phyloP scores from a whole-genome alignment of 2,797 vertebrate species.

The Oryzias sinensis region DNA sequence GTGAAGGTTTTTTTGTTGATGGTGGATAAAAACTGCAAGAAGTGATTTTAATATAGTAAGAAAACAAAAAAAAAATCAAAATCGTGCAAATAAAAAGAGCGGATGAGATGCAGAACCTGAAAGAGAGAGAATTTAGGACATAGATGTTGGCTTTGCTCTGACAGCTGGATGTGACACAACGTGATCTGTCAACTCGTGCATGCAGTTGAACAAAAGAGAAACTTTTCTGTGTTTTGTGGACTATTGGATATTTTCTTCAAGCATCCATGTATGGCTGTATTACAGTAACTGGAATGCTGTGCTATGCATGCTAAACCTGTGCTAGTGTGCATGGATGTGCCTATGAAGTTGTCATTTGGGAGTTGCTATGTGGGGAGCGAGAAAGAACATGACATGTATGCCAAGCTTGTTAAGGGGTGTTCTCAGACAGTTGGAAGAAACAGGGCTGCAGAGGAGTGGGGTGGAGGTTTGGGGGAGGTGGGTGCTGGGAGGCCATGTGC shows the following conservation, averaged over 20 bases:
- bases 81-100: not conserved
- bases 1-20: too few species aligned
- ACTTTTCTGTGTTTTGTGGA: slow-evolving; percentile 3
- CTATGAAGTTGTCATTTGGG: slow-evolving; percentile 40
- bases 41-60: too few species aligned
- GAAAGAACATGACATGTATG: slow-evolving; percentile 56
- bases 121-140: slow-evolving; percentile 25
- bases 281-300: slow-evolving; percentile 41
- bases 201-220: slow-evolving; percentile 9
- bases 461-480: slow-evolving; percentile 2
- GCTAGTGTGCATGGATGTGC: slow-evolving; percentile 17
- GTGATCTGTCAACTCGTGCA: slow-evolving; percentile 40
- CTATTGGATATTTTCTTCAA: slow-evolving; percentile 21
- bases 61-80: too few species aligned
- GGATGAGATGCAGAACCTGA: not conserved
- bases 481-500: slow-evolving; percentile 63
- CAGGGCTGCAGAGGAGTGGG: slow-evolving; percentile 36
- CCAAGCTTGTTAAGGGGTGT: slow-evolving; percentile 46
- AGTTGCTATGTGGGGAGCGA: slow-evolving; percentile 31
- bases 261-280: slow-evolving; percentile 9
- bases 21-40: too few species aligned
- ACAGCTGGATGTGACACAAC: slow-evolving; percentile 35
- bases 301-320: not conserved
- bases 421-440: slow-evolving; percentile 37
- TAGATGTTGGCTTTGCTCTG: slow-evolving; percentile 6